Evolutionary conservation across 2,113 vertebrate genomes (phyloP).

Genomic region (Aegotheles bennettii): DNA sequence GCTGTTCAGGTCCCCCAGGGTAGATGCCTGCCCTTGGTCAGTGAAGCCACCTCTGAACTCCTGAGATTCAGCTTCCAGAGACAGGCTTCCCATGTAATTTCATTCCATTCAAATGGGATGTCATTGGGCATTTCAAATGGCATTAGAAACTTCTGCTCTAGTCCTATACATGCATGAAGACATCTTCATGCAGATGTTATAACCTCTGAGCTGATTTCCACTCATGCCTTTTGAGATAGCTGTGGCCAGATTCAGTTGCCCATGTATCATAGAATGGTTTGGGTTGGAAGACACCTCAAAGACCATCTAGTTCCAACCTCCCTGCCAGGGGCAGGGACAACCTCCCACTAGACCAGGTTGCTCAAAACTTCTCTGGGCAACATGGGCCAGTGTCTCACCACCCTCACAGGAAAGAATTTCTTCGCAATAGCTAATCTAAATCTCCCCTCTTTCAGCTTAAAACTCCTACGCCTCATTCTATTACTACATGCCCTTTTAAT

Average conservation of each 20-base stretch:
- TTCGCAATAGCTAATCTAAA: too few species aligned
- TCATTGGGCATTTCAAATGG: background rate
- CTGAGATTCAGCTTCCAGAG: background rate
- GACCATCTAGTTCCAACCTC: too few species aligned
- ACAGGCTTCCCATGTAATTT: background rate
- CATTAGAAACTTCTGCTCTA: background rate
- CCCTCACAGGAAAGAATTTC: too few species aligned
- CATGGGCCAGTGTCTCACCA: too few species aligned
- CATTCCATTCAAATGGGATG: background rate
- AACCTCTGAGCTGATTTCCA: background rate
- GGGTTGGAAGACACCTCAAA: too few species aligned
- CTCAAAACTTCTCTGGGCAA: too few species aligned
- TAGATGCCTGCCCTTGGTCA: background rate
- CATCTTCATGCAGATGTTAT: background rate
- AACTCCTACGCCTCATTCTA: too few species aligned
- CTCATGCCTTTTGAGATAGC: accelerated
- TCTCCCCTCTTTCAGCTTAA: too few species aligned
- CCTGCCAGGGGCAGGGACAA: too few species aligned
- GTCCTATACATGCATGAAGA: background rate
- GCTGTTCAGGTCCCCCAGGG: background rate
- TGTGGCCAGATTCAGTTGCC: background rate
- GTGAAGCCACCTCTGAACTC: background rate
- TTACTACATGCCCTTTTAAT: too few species aligned
- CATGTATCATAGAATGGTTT: too few species aligned
- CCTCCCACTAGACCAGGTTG: too few species aligned